Conservation (phyloP, 2,797 vertebrate genomes). For the Pterois miles region DNA sequence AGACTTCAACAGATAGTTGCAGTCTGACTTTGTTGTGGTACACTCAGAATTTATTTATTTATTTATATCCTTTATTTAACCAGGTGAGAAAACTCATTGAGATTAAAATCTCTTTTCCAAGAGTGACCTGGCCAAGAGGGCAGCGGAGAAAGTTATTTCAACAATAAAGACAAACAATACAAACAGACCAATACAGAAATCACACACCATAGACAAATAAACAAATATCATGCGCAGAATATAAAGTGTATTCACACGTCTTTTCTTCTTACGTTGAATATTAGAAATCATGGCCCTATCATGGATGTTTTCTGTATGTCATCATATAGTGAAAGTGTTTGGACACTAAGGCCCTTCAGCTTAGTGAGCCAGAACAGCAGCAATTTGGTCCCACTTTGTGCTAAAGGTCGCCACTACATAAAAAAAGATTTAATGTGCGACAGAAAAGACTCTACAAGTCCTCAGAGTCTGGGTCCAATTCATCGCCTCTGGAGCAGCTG, state of each 20-base stretch:
- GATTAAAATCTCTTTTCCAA: too few relatives aligned
- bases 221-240: too few relatives aligned
- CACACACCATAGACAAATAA: too few relatives aligned
- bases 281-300: background rate
- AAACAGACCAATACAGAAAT: too few relatives aligned
- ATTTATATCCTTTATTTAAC: too few relatives aligned
- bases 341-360: slow-evolving; percentile 25
- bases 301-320: background rate
- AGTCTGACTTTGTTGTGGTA: background rate
- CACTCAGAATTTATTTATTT: too few relatives aligned
- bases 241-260: background rate
- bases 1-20: background rate
- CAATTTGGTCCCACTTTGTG: slow-evolving; percentile 54
- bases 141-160: too few relatives aligned
- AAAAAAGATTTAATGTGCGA: slow-evolving; percentile 57
- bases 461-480: slow-evolving; percentile 27
- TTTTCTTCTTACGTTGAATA: background rate
- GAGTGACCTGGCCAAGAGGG: too few relatives aligned
- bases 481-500: slow-evolving; percentile 14
- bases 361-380: slow-evolving; percentile 50
- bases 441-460: slow-evolving; percentile 24
- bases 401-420: slow-evolving; percentile 60
- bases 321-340: slow-evolving; percentile 20
- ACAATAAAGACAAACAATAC: too few relatives aligned
- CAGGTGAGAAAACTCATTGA: too few relatives aligned